Evolutionary conservation across 2,888 invertebrate species (phyloP).

Genomic region (Erebia aethiops): DNA sequence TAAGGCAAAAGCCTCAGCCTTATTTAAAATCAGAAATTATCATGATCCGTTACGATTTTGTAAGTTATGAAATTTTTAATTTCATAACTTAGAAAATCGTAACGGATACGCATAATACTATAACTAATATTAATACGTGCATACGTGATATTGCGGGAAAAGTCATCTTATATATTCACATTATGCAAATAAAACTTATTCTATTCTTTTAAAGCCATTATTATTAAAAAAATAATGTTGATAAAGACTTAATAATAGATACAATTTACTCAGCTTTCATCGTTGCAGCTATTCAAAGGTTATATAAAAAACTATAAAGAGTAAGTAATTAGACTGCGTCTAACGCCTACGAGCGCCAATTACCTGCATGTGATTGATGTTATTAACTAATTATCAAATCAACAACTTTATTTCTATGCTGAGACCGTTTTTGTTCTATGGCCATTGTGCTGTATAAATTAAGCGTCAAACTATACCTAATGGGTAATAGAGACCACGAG

Average conservation of each 20-base stretch:
- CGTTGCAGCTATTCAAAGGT: background rate
- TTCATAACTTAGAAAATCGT: too few relatives aligned
- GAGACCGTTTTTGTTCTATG: conserved; percentile 24
- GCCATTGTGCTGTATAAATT: conserved; percentile 34
- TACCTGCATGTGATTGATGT: conserved; percentile 39
- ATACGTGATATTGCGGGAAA: too few relatives aligned
- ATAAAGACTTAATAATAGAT: background rate
- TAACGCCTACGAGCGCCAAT: conserved; percentile 28
- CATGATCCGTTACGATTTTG: too few relatives aligned
- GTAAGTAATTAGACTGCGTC: conserved; percentile 26
- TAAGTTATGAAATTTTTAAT: too few relatives aligned
- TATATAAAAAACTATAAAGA: conserved; percentile 23
- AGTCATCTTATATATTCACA: too few relatives aligned
- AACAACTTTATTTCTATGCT: conserved; percentile 26
- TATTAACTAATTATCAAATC: conserved; percentile 49
- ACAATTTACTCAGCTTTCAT: conserved; percentile 1
- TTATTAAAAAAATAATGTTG: too few relatives aligned
- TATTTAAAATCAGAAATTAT: too few relatives aligned
- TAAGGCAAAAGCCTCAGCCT: too few relatives aligned
- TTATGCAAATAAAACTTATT: too few relatives aligned
- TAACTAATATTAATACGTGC: too few relatives aligned
- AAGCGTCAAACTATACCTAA: conserved; percentile 27
- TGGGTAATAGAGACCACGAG: conserved; percentile 16
- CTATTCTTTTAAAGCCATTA: too few relatives aligned
- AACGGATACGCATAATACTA: too few relatives aligned